These are phyloP conservation scores for Chaetops frenatus DNA, from an alignment of 2,113 vertebrate genomes.

Conservation along the genomic window DNA sequence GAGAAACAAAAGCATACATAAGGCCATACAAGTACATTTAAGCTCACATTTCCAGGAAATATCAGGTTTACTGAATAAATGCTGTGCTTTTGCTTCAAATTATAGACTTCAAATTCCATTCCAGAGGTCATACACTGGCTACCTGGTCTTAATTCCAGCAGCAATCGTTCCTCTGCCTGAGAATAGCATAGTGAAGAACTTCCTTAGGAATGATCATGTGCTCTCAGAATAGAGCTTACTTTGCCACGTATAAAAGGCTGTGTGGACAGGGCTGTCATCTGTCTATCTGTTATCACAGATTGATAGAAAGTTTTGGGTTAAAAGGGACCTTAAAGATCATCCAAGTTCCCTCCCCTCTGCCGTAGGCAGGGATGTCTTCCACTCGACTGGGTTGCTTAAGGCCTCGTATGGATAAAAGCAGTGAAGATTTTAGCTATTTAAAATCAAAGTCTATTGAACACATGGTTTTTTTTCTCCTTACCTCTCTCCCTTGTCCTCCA, in stretches of 20 bases:
- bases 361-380: background rate
- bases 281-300: background rate
- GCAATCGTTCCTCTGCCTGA: fast-evolving
- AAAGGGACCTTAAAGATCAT: background rate
- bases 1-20: background rate
- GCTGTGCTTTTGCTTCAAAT: background rate
- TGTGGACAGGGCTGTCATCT: background rate
- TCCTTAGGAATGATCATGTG: background rate
- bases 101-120: background rate
- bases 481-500: background rate
- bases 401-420: background rate
- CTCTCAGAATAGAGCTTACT: background rate
- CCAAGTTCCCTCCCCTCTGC: background rate
- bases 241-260: background rate
- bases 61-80: background rate
- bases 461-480: background rate
- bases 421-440: background rate
- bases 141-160: background rate
- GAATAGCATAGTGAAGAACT: background rate
- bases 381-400: background rate
- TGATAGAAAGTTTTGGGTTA: background rate
- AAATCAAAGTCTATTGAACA: background rate
- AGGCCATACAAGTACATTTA: background rate
- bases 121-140: background rate
- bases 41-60: background rate